Percentiles rank a stretch among this genome's conserved stretches.
These are phyloP conservation scores for Microtus ochrogaster DNA, from an alignment of 2,113 vertebrate species.

Conservation along the genomic window DNA sequence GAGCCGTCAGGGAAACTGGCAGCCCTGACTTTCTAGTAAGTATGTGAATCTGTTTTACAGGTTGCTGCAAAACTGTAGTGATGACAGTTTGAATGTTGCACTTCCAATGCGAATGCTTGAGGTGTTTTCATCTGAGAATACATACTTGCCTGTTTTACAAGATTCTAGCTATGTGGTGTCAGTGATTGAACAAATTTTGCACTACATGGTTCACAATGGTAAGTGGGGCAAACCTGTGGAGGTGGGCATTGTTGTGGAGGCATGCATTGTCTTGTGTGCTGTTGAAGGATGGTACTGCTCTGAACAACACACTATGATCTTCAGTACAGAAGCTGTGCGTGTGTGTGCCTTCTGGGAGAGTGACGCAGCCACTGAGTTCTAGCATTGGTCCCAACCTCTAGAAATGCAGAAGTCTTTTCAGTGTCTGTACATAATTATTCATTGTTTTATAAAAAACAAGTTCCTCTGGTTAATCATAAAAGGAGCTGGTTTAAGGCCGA, in stretches of 20 bases:
- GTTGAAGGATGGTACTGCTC: too few species aligned
- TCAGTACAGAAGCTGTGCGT: neutral
- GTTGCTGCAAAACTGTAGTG: slow-evolving; percentile 91
- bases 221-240: slow-evolving; percentile 54
- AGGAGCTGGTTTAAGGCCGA: neutral
- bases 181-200: slow-evolving; percentile 97
- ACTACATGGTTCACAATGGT: slow-evolving; percentile 99
- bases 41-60: slow-evolving; percentile 79
- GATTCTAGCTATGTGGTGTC: slow-evolving; percentile 92
- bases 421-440: neutral
- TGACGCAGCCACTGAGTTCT: neutral
- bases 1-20: neutral
- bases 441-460: neutral
- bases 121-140: slow-evolving; percentile 95
- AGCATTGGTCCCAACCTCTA: neutral
- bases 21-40: neutral
- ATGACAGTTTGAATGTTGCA: slow-evolving; percentile 95
- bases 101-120: slow-evolving; percentile 99
- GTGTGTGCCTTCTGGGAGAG: neutral
- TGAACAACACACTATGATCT: accelerated
- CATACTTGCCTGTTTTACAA: slow-evolving; percentile 92
- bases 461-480: neutral
- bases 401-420: neutral
- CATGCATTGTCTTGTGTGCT: accelerated
- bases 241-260: neutral